Evolutionary conservation across 2,113 vertebrate species (phyloP).

Genomic region (Arothron firmamentum): DNA sequence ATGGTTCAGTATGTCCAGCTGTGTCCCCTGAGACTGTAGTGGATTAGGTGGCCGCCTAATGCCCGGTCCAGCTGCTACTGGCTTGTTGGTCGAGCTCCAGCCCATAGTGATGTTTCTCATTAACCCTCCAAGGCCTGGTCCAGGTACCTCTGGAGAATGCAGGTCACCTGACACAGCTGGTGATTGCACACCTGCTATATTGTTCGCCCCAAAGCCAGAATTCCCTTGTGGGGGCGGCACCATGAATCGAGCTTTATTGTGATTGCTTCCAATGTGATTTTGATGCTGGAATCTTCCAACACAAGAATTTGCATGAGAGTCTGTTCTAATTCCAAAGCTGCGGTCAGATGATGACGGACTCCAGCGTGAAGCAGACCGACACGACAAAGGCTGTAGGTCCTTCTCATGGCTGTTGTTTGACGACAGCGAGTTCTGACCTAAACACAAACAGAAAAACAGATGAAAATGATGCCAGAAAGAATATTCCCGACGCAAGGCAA

Average conservation of each 20-base stretch:
- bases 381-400: slow-evolving; percentile 76
- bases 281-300: slow-evolving; percentile 79
- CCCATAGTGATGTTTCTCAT: slow-evolving; percentile 74
- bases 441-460: slow-evolving; percentile 3
- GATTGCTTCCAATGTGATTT: slow-evolving; percentile 73
- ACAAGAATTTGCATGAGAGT: slow-evolving; percentile 72
- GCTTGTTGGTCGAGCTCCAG: slow-evolving; percentile 83
- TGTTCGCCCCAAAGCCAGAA: slow-evolving; percentile 74
- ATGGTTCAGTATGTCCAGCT: slow-evolving; percentile 72
- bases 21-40: slow-evolving; percentile 72
- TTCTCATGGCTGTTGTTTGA: slow-evolving; percentile 79
- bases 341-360: slow-evolving; percentile 73
- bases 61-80: slow-evolving; percentile 72
- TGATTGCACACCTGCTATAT: slow-evolving; percentile 72
- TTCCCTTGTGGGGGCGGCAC: slow-evolving; percentile 70
- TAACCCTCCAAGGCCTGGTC: slow-evolving; percentile 73
- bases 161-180: slow-evolving; percentile 69
- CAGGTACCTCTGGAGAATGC: slow-evolving; percentile 46
- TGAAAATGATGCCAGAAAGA: background rate
- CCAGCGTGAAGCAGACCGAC: slow-evolving; percentile 77
- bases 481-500: background rate
- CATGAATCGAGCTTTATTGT: slow-evolving; percentile 75
- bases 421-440: slow-evolving; percentile 76
- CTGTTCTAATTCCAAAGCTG: slow-evolving; percentile 77
- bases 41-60: slow-evolving; percentile 71